These are phyloP conservation scores for Phengaris alcon DNA, from an alignment of 2,888 invertebrate genomes.

Conservation along the genomic window DNA sequence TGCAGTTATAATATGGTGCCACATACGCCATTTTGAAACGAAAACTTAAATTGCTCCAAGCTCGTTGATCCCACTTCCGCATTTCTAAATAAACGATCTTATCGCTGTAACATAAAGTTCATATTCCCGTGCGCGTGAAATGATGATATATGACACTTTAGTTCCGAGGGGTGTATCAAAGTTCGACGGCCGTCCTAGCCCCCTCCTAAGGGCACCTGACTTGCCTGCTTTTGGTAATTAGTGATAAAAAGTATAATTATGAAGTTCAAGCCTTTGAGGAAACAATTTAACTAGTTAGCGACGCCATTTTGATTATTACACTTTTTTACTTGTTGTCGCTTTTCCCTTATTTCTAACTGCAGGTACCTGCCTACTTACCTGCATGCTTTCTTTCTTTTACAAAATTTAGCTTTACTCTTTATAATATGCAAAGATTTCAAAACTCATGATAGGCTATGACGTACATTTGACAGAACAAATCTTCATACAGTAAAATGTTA, in stretches of 20 bases:
- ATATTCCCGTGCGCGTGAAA: slow-evolving; percentile 41
- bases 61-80: slow-evolving; percentile 72
- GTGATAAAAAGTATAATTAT: slow-evolving; percentile 60
- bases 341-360: neutral
- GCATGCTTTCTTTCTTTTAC: neutral
- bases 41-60: slow-evolving; percentile 64
- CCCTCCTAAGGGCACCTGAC: slow-evolving; percentile 54
- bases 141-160: slow-evolving; percentile 48
- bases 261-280: slow-evolving; percentile 52
- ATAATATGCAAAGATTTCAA: too few relatives aligned
- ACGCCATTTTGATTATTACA: slow-evolving; percentile 16
- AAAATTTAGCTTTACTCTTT: neutral
- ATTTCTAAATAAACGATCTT: slow-evolving; percentile 46
- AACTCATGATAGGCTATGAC: too few relatives aligned
- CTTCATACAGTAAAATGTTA: too few relatives aligned
- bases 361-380: neutral
- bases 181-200: slow-evolving; percentile 76
- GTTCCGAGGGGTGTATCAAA: slow-evolving; percentile 44
- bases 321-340: slow-evolving; percentile 10
- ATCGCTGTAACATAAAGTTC: slow-evolving; percentile 42
- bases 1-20: slow-evolving; percentile 30
- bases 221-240: slow-evolving; percentile 69
- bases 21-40: slow-evolving; percentile 50
- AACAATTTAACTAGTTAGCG: slow-evolving; percentile 42
- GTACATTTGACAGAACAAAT: too few relatives aligned